Evolutionary conservation across 2,113 vertebrate genomes (phyloP).

Genomic region (Eubucco bourcierii): DNA sequence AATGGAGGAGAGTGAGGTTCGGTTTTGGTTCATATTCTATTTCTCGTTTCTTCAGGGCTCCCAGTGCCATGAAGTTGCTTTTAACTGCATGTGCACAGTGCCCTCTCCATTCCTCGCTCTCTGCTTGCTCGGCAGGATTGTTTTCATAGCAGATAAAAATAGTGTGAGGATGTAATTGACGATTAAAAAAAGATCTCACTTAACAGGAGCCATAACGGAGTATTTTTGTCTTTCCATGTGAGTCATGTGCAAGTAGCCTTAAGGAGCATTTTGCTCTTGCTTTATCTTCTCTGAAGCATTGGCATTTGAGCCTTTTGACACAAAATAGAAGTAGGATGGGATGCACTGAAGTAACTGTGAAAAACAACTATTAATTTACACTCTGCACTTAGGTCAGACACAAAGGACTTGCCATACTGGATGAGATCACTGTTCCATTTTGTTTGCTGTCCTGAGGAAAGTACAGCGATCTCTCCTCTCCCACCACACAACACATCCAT

Average conservation of each 20-base stretch:
- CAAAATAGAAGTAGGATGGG: background rate
- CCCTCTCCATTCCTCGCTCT: background rate
- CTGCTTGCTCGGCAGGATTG: conserved; percentile 30
- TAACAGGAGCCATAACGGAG: background rate
- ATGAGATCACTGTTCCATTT: background rate
- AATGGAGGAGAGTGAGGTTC: conserved; percentile 30
- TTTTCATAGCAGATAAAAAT: conserved; percentile 51
- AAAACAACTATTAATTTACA: background rate
- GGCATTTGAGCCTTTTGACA: background rate
- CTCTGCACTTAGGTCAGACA: background rate
- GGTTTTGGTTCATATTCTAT: conserved; percentile 26
- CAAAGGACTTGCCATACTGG: background rate
- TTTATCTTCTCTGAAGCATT: background rate
- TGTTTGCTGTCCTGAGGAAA: background rate
- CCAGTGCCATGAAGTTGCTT: background rate
- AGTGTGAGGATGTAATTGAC: background rate
- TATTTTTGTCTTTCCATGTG: conserved; percentile 2
- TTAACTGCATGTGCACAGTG: background rate
- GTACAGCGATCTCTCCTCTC: background rate
- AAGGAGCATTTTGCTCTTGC: background rate
- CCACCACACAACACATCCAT: background rate
- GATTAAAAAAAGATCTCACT: background rate
- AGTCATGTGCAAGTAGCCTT: background rate
- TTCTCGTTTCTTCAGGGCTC: conserved; percentile 49
- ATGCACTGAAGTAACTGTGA: background rate